Conservation (phyloP, 2,797 vertebrate genomes). For the Manis pentadactyla region DNA sequence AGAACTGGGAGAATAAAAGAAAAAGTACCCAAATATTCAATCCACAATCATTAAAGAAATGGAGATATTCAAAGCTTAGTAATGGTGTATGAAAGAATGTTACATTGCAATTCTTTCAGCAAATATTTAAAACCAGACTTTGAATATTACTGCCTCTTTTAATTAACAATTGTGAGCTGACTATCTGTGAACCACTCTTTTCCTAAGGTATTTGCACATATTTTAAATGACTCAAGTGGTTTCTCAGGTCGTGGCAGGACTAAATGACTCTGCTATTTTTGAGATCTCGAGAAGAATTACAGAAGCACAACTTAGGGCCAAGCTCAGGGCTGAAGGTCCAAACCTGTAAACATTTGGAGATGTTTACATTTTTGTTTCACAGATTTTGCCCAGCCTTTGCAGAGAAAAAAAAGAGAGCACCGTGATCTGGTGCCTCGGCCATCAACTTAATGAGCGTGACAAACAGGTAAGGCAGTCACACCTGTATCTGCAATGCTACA, state of each 20-base stretch:
- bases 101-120: conserved; percentile 62
- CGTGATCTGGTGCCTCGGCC: conserved; percentile 84
- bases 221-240: not conserved
- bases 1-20: not conserved
- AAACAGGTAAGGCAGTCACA: conserved; percentile 88
- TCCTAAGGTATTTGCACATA: not conserved
- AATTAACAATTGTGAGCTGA: conserved; percentile 57
- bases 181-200: conserved; percentile 52
- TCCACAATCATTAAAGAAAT: conserved; percentile 72
- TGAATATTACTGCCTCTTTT: conserved; percentile 64
- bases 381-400: conserved; percentile 92
- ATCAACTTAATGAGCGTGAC: conserved; percentile 84
- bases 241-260: conserved; percentile 17
- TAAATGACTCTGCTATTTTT: conserved; percentile 80
- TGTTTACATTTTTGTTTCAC: conserved; percentile 82
- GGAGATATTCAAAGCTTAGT: conserved; percentile 71
- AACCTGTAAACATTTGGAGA: conserved; percentile 68
- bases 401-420: conserved; percentile 86
- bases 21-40: conserved; percentile 53
- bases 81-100: conserved; percentile 54
- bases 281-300: conserved; percentile 81
- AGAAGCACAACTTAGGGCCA: conserved; percentile 80
- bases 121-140: conserved; percentile 68
- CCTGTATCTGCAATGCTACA: conserved; percentile 99
- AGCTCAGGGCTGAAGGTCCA: conserved; percentile 76